Percentiles rank a stretch among this genome's conserved stretches.
These are phyloP conservation scores for Nasua narica DNA, from an alignment of 2,797 vertebrate genomes.

Conservation along the genomic window DNA sequence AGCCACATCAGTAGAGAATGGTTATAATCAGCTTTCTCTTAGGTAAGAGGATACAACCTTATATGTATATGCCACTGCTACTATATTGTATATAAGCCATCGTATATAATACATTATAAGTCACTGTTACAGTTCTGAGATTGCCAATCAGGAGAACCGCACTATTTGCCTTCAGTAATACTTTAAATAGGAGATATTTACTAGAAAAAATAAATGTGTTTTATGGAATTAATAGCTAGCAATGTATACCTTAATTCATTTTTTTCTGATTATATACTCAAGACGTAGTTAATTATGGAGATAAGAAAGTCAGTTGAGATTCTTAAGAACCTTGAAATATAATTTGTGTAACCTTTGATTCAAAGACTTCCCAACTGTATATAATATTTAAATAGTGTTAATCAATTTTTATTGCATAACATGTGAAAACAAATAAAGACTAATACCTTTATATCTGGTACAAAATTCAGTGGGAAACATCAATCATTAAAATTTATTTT, in stretches of 20 bases:
- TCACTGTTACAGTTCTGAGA: not conserved
- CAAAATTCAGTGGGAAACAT: not conserved
- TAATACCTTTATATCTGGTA: not conserved
- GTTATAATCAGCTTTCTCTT: not conserved
- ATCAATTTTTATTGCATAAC: not conserved
- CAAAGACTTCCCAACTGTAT: not conserved
- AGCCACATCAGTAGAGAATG: not conserved
- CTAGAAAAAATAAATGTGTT: not conserved
- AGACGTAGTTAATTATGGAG: not conserved
- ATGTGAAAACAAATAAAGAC: not conserved
- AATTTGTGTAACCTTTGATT: not conserved
- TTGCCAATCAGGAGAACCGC: not conserved
- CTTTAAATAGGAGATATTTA: not conserved
- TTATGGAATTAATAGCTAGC: not conserved
- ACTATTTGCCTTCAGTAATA: not conserved
- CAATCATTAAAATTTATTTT: not conserved
- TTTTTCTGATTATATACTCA: not conserved
- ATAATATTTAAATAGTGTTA: not conserved
- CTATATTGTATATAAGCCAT: not conserved
- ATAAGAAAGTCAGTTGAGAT: not conserved
- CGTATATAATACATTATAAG: not conserved
- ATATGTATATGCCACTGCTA: not conserved
- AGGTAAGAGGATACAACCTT: not conserved
- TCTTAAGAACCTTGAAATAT: not conserved
- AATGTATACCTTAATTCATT: not conserved